Evolutionary conservation across 1,140 invertebrate genomes (phyloP), one percentile per base, ranked within the genome.

Genomic region (Rhagoletis zephyria): DNA sequence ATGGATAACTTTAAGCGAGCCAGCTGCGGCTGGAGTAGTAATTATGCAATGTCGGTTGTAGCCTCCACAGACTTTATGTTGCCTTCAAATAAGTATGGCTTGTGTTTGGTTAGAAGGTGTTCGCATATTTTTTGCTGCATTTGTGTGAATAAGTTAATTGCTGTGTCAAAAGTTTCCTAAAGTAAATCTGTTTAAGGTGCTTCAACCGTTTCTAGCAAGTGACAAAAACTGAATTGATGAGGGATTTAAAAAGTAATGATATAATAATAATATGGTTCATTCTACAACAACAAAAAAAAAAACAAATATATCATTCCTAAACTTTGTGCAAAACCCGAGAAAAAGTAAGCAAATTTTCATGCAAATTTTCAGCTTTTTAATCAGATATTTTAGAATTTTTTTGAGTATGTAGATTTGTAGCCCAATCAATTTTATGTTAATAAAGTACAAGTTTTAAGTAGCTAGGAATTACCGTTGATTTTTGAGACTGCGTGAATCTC

Each of bases 111-210:
- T 81, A n/a, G 51, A 56, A 81, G n/a, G 2, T 56, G 74, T 14
- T 45, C 2, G 40, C 74, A 56, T 6, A 16, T 81, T 30, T 19
- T 81, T 7, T 7, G 45, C 0, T 81, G 9, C 42, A 30, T 14
- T 81, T 56, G 19, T 56, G 74, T 48, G 6, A 5, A 81, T 56
- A 81, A 81, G 74, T 81, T 59, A 56, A 30, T 59, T 81, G 30
- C 9, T 2, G 1, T 14, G n/a, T 56, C n/a, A 56, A 59, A 59
- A 59, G 74, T 59, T 59, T 16, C n/a, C 1, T 12, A 30, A 19
- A 81, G 7, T 42, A 19, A 56, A 56, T 56, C 74, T n/a, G 45
- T 14, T 67, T 67, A 2, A 48, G 3, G 16, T 1, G 16, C 0
- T 63, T 48, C 48, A 9, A 6, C 14, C 14, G 9, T 48, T 81